A percentile compares a stretch with the other conserved stretches of the same genome.
Evolutionary conservation across 1,140 invertebrate genomes (phyloP).

Genomic region (Lasioglossum baleicum): DNA sequence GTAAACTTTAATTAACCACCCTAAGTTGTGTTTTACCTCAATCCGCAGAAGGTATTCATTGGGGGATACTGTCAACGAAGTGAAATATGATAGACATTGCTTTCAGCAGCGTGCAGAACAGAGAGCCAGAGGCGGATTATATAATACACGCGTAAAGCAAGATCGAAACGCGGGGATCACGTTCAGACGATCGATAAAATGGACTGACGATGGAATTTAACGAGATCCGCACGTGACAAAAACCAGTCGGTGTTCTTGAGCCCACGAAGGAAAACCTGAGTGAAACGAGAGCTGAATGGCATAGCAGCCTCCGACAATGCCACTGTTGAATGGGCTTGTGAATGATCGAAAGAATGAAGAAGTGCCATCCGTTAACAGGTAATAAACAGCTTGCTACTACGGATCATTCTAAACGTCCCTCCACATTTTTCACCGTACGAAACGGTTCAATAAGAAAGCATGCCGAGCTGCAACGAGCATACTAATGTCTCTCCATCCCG

Average conservation of each 20-base stretch:
- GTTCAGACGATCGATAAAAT: slow-evolving; percentile 31
- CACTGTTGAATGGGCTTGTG: slow-evolving; percentile 33
- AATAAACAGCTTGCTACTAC: slow-evolving; percentile 35
- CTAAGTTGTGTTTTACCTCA: too few species aligned
- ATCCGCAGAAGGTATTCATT: background rate
- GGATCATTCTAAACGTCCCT: slow-evolving; percentile 15
- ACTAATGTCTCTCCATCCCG: background rate
- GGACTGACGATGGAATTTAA: slow-evolving; percentile 43
- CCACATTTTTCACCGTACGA: slow-evolving; percentile 16
- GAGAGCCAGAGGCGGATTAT: slow-evolving; percentile 3
- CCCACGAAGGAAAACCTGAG: slow-evolving; percentile 25
- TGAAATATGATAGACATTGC: background rate
- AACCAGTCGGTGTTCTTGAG: slow-evolving; percentile 26
- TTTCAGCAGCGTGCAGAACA: background rate
- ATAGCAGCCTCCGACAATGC: slow-evolving; percentile 36
- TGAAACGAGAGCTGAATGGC: slow-evolving; percentile 44
- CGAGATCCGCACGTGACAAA: slow-evolving; percentile 42
- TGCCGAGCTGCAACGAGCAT: slow-evolving; percentile 2
- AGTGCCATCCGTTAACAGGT: slow-evolving; percentile 39
- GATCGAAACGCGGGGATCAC: slow-evolving; percentile 19
- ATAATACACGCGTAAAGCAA: slow-evolving; percentile 26
- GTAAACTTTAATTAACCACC: too few species aligned
- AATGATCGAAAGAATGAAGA: slow-evolving; percentile 47
- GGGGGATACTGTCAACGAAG: background rate
- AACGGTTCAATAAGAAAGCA: slow-evolving; percentile 10